Evolutionary conservation across 2,113 vertebrate species (phyloP).

Genomic region (Saccopteryx leptura): DNA sequence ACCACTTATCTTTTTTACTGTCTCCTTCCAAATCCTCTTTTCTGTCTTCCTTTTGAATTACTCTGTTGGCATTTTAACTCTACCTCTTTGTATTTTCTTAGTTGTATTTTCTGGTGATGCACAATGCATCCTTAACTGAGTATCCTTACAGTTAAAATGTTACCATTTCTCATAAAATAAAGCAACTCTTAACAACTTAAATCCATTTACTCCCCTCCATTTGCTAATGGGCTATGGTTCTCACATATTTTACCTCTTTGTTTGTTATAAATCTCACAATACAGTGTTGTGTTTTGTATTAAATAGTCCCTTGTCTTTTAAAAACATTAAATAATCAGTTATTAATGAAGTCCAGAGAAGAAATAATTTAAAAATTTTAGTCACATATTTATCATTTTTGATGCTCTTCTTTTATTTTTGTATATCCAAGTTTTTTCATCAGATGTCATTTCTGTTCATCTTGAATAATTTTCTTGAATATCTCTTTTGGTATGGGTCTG

Average conservation of each 20-base stretch:
- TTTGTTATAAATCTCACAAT: neutral
- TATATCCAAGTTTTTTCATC: slow-evolving; percentile 12
- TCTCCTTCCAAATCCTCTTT: neutral
- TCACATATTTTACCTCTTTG: neutral
- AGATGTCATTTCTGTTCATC: slow-evolving; percentile 13
- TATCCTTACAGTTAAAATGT: slow-evolving; percentile 25
- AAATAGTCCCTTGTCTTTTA: slow-evolving; percentile 9
- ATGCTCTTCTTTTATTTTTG: neutral
- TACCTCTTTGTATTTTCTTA: neutral
- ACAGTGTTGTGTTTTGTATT: neutral
- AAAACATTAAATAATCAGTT: slow-evolving; percentile 13
- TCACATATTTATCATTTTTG: neutral
- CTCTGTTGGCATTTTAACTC: neutral
- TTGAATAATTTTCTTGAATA: slow-evolving; percentile 51
- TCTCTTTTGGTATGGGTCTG: neutral
- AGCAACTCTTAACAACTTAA: neutral
- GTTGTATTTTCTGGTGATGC: neutral
- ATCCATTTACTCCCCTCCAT: neutral
- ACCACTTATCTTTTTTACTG: neutral
- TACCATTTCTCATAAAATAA: neutral
- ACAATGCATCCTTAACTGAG: neutral
- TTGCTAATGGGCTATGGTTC: neutral
- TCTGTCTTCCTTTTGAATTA: slow-evolving; percentile 20
- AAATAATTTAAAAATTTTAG: neutral
- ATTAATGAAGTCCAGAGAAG: slow-evolving; percentile 49